Evolutionary conservation across 2,113 vertebrate species (phyloP), one percentile per base, ranked within the genome.

Genomic region (Forbesichthys papilliferus): DNA sequence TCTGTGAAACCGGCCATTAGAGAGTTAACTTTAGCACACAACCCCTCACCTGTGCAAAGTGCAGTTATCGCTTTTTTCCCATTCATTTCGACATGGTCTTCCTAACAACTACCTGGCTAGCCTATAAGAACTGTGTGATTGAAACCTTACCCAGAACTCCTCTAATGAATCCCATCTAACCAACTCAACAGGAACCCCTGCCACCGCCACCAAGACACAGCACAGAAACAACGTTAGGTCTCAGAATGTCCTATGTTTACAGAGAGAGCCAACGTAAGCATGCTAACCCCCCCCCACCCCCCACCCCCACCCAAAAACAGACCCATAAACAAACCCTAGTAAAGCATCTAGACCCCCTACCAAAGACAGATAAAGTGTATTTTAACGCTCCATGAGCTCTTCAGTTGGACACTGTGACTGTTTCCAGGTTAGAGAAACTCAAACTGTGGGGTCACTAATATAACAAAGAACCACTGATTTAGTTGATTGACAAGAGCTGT

Each of bases 191-290:
- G 92, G 90, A 92, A 11, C 90, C 89, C 78, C 91, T 91, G 80
- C 87, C 86, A 78, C 89, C 91, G 48, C 92, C 92, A 11, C 90
- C 83, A 16, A 89, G 91, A 78, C 90, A 93, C 78, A 87, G 82
- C 85, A 81, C 87, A 1, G 89, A 92, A 84, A 89, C 89, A 5
- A 85, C 83, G 63, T 87, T 92, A 78, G 74, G 64, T 4, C 81
- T 86, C 81, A 89, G 89, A 86, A 47, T 87, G 18, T 90, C 89
- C 69, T 82, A 92, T 61, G 83, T 93, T 92, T 92, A 91, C 89
- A 93, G 92, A 92, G 92, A 93, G 71, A 93, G 92, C 78, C 92
- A 93, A 90, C 87, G 91, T 93, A 93, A 93, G 92, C 84, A 83
- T 77, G 16, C 48, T 42, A 2, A 6, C 36, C 36, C 36, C 36